Percentiles rank a stretch among this genome's conserved stretches.
These are phyloP conservation scores for Microcebus lehilahytsara DNA, from an alignment of 2,113 vertebrate genomes.

Conservation along the genomic window DNA sequence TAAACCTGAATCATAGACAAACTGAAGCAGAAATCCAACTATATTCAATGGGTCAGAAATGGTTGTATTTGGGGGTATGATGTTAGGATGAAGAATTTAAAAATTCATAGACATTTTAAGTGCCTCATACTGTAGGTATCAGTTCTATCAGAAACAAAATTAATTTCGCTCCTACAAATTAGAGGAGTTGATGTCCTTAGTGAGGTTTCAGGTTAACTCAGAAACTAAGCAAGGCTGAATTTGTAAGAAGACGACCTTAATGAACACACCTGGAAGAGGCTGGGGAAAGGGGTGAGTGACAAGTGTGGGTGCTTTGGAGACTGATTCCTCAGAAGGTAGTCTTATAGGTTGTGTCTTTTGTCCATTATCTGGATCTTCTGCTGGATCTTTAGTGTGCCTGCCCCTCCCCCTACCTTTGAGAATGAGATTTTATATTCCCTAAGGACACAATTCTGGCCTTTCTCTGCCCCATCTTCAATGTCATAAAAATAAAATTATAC, in stretches of 20 bases:
- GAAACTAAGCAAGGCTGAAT: too few relatives aligned
- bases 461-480: neutral
- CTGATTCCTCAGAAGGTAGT: too few relatives aligned
- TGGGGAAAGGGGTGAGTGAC: too few relatives aligned
- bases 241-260: too few relatives aligned
- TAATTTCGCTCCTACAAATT: neutral
- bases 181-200: neutral
- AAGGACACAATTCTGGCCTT: neutral
- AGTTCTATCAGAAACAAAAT: neutral
- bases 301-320: too few relatives aligned
- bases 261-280: too few relatives aligned
- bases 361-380: neutral
- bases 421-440: neutral
- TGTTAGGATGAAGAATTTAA: neutral
- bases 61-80: neutral
- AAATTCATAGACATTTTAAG: neutral
- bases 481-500: neutral
- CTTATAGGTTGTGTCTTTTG: neutral
- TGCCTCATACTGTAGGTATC: neutral
- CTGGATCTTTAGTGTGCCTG: neutral
- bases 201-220: too few relatives aligned
- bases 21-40: neutral
- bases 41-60: neutral
- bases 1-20: neutral
- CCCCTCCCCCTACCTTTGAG: neutral